Percentiles rank a stretch among this genome's conserved stretches.
phyloP scores from a whole-genome alignment of 2,113 vertebrate species.

The Oreochromis aureus region DNA sequence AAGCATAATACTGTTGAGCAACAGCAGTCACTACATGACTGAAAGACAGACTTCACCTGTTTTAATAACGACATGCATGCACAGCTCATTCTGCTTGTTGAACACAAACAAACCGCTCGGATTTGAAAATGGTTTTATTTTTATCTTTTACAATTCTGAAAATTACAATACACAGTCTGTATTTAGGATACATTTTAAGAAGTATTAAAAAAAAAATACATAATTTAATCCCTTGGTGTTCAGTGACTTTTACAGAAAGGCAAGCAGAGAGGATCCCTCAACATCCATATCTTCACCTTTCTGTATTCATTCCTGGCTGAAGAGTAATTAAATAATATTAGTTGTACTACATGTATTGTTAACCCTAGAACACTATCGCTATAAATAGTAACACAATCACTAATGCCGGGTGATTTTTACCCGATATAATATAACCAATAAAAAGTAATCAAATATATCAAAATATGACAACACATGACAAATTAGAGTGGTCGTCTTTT shows the following conservation, averaged over 20 bases:
- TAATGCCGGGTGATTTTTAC: too few relatives aligned
- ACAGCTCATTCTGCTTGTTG: not conserved
- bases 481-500: too few relatives aligned
- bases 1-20: not conserved
- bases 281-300: not conserved
- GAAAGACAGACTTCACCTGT: not conserved
- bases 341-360: not conserved
- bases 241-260: not conserved
- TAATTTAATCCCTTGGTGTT: not conserved
- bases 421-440: too few relatives aligned
- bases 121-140: not conserved
- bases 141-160: not conserved
- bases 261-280: not conserved
- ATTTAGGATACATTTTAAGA: not conserved
- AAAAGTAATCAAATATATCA: too few relatives aligned
- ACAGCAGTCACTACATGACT: not conserved
- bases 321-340: not conserved
- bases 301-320: not conserved
- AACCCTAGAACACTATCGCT: too few relatives aligned
- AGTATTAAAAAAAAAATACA: not conserved
- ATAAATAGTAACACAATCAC: too few relatives aligned
- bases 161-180: not conserved
- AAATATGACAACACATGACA: too few relatives aligned
- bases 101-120: rapidly evolving
- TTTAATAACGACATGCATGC: not conserved